Percentiles rank a stretch among this genome's conserved stretches.
These are phyloP conservation scores for Argentina silus DNA, from an alignment of 2,797 vertebrate genomes.

Conservation along the genomic window DNA sequence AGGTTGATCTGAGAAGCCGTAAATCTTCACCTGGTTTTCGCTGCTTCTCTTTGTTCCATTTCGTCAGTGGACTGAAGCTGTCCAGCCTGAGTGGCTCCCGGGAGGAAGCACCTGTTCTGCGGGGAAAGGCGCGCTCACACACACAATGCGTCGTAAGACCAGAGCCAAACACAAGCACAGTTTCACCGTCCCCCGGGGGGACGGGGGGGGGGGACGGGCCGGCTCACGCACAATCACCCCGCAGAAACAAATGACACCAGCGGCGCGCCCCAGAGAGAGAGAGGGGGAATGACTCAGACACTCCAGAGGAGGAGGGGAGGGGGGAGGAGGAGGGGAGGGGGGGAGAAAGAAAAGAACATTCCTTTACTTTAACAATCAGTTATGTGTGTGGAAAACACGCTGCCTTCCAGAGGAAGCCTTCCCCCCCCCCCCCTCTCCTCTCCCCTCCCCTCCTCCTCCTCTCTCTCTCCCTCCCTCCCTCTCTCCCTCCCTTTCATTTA, in stretches of 20 bases:
- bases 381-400: conserved; percentile 12
- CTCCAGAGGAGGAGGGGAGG: neutral
- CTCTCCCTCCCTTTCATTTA: neutral
- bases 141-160: conserved; percentile 59
- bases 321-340: no score
- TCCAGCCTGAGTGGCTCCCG: no score
- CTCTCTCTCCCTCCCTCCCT: neutral
- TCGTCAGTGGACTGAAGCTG: no score
- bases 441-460: neutral
- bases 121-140: conserved; percentile 48
- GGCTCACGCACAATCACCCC: conserved; percentile 31
- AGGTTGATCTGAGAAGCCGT: no score
- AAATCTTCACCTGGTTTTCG: no score
- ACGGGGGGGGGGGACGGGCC: conserved; percentile 49
- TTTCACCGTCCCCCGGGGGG: conserved; percentile 61
- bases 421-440: neutral
- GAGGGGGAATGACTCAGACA: neutral
- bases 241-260: neutral
- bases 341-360: neutral
- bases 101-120: conserved; percentile 78
- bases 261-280: no score
- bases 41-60: no score
- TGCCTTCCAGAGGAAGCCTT: neutral
- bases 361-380: conserved; percentile 10
- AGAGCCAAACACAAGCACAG: conserved; percentile 76